A percentile compares a stretch with the other conserved stretches of the same genome.
These are phyloP conservation scores for Novumbra hubbsi DNA, from an alignment of 2,797 vertebrate species.

Conservation along the genomic window DNA sequence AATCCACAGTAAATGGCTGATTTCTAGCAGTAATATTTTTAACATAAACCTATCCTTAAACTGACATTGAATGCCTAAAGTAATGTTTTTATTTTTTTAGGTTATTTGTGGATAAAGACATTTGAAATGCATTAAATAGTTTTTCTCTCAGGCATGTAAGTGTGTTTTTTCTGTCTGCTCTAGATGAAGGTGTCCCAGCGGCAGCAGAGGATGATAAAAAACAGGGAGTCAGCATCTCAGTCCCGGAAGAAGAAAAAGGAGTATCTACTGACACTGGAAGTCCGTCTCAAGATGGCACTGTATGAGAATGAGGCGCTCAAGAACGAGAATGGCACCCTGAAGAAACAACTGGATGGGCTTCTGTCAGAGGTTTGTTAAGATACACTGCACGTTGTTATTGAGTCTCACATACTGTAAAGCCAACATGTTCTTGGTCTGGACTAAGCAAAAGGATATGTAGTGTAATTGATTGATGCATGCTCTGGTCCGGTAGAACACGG, in stretches of 20 bases:
- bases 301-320: slow-evolving; percentile 88
- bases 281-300: slow-evolving; percentile 83
- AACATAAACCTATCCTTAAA: too few species aligned
- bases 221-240: slow-evolving; percentile 91
- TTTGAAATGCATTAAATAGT: too few species aligned
- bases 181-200: slow-evolving; percentile 84
- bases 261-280: slow-evolving; percentile 88
- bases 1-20: slow-evolving; percentile 15
- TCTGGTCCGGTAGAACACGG: slow-evolving; percentile 77
- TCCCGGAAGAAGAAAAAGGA: slow-evolving; percentile 97
- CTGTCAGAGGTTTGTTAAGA: slow-evolving; percentile 80
- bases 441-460: neutral
- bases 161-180: too few species aligned
- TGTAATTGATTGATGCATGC: neutral
- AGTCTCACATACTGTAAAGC: neutral
- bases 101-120: too few species aligned
- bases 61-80: too few species aligned
- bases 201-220: slow-evolving; percentile 97
- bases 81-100: too few species aligned
- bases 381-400: neutral
- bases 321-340: slow-evolving; percentile 88
- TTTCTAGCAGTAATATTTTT: too few species aligned
- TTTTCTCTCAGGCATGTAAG: too few species aligned
- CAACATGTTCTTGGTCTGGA: neutral
- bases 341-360: slow-evolving; percentile 87